These are phyloP conservation scores for Bhutanitis thaidina DNA, from an alignment of 2,888 invertebrate species.

Conservation along the genomic window DNA sequence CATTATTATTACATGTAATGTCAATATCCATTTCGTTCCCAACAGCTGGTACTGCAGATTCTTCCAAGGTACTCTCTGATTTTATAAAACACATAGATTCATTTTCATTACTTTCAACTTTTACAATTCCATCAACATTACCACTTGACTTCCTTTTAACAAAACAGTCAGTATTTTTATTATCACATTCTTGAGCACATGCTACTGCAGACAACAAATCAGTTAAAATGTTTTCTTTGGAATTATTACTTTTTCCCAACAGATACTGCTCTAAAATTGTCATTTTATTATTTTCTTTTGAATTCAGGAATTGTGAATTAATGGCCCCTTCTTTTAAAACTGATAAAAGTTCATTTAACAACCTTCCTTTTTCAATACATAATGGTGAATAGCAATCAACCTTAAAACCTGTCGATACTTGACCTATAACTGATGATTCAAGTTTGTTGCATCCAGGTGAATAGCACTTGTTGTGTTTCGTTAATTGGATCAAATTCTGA, in stretches of 20 bases:
- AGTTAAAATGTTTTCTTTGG: constrained; percentile 79
- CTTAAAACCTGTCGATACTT: constrained; percentile 60
- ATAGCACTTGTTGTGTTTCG: constrained; percentile 87
- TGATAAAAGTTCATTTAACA: constrained; percentile 84
- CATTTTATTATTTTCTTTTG: constrained; percentile 76
- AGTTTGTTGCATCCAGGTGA: constrained; percentile 83
- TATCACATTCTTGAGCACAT: constrained; percentile 81
- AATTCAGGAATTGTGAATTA: constrained; percentile 61
- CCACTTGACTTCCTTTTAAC: constrained; percentile 65
- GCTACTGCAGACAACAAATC: constrained; percentile 82
- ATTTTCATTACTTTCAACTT: constrained; percentile 51
- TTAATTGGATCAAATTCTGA: constrained; percentile 83
- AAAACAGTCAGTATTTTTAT: constrained; percentile 69
- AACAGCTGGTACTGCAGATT: constrained; percentile 73
- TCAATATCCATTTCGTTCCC: constrained; percentile 77
- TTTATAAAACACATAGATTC: constrained; percentile 54
- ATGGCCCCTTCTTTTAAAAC: constrained; percentile 81
- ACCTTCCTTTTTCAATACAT: constrained; percentile 86
- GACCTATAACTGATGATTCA: constrained; percentile 71
- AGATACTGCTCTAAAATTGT: constrained; percentile 86
- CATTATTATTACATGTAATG: constrained; percentile 61
- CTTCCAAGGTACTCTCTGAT: constrained; percentile 76
- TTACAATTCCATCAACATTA: constrained; percentile 50
- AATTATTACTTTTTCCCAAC: constrained; percentile 73
- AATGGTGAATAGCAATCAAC: constrained; percentile 88